phyloP scores from a whole-genome alignment of 2,888 invertebrate species.

The Metalampra italica region DNA sequence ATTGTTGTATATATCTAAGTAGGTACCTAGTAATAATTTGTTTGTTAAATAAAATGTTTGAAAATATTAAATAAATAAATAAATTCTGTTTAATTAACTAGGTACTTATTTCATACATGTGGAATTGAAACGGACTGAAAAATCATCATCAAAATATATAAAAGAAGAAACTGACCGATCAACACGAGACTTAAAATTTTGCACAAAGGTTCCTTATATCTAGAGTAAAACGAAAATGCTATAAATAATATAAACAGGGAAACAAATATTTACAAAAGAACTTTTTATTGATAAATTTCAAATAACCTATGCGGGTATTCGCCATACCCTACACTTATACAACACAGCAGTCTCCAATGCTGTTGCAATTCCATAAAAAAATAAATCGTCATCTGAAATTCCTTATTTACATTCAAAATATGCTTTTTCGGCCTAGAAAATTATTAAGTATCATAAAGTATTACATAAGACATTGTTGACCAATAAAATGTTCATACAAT shows the following conservation, averaged over 20 bases:
- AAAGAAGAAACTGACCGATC: no score
- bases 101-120: not conserved
- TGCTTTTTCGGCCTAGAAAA: conserved; percentile 25
- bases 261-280: conserved; percentile 31
- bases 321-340: conserved; percentile 38
- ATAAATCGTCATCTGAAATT: conserved; percentile 53
- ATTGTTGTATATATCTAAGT: conserved; percentile 3
- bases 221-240: no score
- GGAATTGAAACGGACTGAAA: no score
- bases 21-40: not conserved
- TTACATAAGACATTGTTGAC: conserved; percentile 24
- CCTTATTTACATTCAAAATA: conserved; percentile 49
- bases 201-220: no score
- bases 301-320: conserved; percentile 39
- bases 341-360: conserved; percentile 39
- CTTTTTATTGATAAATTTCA: conserved; percentile 60
- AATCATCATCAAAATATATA: no score
- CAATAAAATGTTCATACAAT: conserved; percentile 18
- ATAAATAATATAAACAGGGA: not conserved
- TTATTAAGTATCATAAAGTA: conserved; percentile 15
- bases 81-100: not conserved
- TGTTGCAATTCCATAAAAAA: conserved; percentile 63
- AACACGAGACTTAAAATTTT: no score
- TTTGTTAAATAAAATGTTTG: not conserved
- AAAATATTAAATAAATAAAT: not conserved